phyloP scores from a whole-genome alignment of 2,888 invertebrate species.

The Sisyra nigra region DNA sequence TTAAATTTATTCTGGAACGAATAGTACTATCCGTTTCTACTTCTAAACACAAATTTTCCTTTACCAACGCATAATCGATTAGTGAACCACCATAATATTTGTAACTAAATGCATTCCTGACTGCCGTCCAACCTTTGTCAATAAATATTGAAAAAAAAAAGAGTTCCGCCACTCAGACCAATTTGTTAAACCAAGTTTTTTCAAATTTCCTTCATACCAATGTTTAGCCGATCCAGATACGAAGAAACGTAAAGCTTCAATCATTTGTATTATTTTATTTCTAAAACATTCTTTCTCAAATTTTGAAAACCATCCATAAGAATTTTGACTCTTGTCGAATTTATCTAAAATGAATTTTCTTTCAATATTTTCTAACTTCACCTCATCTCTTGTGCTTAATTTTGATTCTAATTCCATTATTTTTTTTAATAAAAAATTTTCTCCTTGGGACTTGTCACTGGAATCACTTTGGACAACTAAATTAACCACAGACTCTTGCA shows the following conservation, averaged over 20 bases:
- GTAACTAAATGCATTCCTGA: slow-evolving; percentile 8
- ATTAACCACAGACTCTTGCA: not conserved
- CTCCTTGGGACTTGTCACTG: not conserved
- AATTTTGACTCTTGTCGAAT: slow-evolving; percentile 6
- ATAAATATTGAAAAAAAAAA: slow-evolving; percentile 7
- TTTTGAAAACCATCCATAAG: slow-evolving; percentile 6
- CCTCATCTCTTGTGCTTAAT: slow-evolving; percentile 1
- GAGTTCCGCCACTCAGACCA: slow-evolving; percentile 5
- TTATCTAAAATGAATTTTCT: slow-evolving; percentile 5
- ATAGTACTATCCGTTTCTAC: slow-evolving; percentile 3
- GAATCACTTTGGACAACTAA: not conserved
- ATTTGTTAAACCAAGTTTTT: slow-evolving; percentile 6
- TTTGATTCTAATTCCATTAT: slow-evolving; percentile 6
- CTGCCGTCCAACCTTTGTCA: slow-evolving; percentile 8
- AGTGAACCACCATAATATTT: slow-evolving; percentile 8
- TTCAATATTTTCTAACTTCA: slow-evolving; percentile 3
- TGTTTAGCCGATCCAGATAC: slow-evolving; percentile 1
- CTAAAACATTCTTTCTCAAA: slow-evolving; percentile 5
- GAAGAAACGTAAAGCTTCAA: slow-evolving; percentile 1
- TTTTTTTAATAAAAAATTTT: slow-evolving; percentile 4
- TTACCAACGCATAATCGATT: slow-evolving; percentile 8
- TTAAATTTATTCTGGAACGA: slow-evolving; percentile 7
- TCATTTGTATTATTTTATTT: slow-evolving; percentile 1
- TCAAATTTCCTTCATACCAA: slow-evolving; percentile 8
- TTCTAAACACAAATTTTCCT: slow-evolving; percentile 8